These are phyloP conservation scores for Typhlomys cinereus DNA, from an alignment of 2,113 vertebrate genomes.

Conservation along the genomic window DNA sequence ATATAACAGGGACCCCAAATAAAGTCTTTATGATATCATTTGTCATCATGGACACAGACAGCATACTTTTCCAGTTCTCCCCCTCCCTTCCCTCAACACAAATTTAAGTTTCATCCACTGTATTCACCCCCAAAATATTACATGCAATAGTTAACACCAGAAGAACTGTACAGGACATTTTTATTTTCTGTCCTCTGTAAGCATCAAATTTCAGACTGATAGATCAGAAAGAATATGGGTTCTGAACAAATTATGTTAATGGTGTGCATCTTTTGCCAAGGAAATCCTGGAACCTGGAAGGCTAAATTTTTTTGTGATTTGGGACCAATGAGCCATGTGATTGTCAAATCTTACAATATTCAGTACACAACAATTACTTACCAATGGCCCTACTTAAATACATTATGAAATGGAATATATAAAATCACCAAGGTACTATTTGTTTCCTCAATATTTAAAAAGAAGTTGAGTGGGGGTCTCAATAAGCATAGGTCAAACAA, in stretches of 20 bases:
- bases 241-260: not conserved
- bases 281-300: conserved; percentile 7
- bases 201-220: not conserved
- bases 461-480: too few species aligned
- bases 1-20: conserved; percentile 70
- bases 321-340: not conserved
- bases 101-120: conserved; percentile 51
- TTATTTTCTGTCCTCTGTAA: conserved; percentile 29
- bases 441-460: conserved; percentile 22
- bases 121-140: conserved; percentile 40
- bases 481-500: too few species aligned
- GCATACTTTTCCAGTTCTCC: not conserved
- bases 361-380: not conserved
- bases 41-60: conserved; percentile 68
- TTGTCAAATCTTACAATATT: not conserved
- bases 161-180: not conserved
- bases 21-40: conserved; percentile 67
- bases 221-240: not conserved
- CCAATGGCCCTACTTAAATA: not conserved
- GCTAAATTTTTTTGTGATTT: not conserved
- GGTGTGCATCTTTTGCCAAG: not conserved
- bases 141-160: conserved; percentile 16
- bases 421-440: not conserved
- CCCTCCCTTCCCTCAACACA: not conserved
- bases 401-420: not conserved